Percentiles rank a stretch among this genome's conserved stretches.
These are phyloP conservation scores for Chunga burmeisteri DNA, from an alignment of 2,113 vertebrate genomes.

Conservation along the genomic window DNA sequence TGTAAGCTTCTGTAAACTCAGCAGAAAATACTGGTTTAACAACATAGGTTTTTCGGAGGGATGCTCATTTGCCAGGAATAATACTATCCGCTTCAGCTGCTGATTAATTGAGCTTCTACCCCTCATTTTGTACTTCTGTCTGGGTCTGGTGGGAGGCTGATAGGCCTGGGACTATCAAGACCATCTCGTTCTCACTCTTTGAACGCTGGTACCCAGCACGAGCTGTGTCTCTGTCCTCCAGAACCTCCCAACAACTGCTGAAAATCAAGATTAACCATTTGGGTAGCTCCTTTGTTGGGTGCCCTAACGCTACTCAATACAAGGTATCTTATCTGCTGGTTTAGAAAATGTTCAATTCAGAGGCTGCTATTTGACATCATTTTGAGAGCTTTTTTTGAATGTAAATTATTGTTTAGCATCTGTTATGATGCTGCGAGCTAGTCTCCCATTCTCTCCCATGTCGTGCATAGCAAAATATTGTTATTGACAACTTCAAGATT, in stretches of 20 bases:
- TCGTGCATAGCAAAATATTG: not conserved
- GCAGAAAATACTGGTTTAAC: constrained; percentile 24
- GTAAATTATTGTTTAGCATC: not conserved
- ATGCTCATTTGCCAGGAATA: not conserved
- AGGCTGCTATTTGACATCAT: not conserved
- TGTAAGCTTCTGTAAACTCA: not conserved
- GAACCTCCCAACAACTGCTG: not conserved
- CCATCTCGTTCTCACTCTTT: not conserved
- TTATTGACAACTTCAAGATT: not conserved
- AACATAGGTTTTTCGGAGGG: not conserved
- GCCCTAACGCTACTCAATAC: not conserved
- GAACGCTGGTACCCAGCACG: not conserved
- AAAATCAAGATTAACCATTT: not conserved
- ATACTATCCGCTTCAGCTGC: not conserved
- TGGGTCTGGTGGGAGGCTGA: not conserved
- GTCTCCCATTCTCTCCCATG: not conserved
- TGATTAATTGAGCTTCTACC: not conserved
- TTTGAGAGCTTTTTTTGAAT: not conserved
- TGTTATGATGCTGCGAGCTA: not conserved
- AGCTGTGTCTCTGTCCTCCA: not conserved
- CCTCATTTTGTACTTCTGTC: not conserved
- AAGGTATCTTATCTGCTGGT: not conserved
- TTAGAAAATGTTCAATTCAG: not conserved
- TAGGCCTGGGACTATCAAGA: not conserved
- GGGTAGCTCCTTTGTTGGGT: not conserved